Evolutionary conservation across 2,797 vertebrate genomes (phyloP).

Genomic region (Sphenodon punctatus): DNA sequence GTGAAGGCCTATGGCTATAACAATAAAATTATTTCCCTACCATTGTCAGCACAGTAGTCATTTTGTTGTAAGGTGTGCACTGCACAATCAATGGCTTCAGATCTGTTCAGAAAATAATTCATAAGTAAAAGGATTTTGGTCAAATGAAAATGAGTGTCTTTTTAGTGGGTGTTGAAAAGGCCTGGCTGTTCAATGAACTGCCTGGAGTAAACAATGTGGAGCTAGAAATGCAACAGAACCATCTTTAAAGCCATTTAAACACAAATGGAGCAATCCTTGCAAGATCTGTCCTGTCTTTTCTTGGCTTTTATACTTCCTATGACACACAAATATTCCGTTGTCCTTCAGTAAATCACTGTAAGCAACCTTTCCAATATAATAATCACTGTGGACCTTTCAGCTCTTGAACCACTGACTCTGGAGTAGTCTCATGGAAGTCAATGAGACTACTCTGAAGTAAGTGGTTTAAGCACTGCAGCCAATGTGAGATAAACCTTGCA

Average conservation of each 20-base stretch:
- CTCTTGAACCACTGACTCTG: too few relatives aligned
- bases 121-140: not conserved
- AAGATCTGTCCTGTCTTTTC: constrained; percentile 9
- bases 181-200: constrained; percentile 5
- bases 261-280: not conserved
- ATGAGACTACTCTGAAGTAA: too few relatives aligned
- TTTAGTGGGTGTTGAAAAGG: not conserved
- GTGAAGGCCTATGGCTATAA: too few relatives aligned
- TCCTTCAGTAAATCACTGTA: not conserved
- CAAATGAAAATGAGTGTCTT: not conserved
- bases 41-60: not conserved
- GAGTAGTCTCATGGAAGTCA: too few relatives aligned
- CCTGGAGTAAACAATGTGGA: not conserved
- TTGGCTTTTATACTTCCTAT: not conserved
- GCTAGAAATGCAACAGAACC: constrained; percentile 26
- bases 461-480: too few relatives aligned
- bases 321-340: not conserved
- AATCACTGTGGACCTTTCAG: not conserved
- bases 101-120: constrained; percentile 31
- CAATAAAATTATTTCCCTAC: too few relatives aligned
- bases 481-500: too few relatives aligned
- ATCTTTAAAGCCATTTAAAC: not conserved
- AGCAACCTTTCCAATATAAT: not conserved
- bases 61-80: not conserved
- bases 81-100: not conserved